Base-by-base conservation (phyloP, 2,797 vertebrate species). In the Meda fulgida region DNA sequence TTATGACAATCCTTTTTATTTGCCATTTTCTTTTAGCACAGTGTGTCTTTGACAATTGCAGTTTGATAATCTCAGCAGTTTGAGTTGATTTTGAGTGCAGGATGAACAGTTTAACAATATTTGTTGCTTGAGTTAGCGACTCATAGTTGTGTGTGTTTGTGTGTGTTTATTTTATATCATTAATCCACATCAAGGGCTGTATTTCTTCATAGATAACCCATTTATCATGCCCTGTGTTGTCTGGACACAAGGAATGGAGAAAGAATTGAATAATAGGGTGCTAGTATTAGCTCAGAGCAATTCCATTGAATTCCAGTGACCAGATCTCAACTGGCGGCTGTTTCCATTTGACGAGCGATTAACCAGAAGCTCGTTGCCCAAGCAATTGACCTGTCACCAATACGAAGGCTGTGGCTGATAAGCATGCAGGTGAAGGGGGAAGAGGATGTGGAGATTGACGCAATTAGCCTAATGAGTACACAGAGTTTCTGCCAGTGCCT, bases 401-500 rank as follows among this genome's bases (percentile, higher is more conserved):
- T 23, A 9, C 46, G 48, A 63, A 48, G 36, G 38, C 21, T 38
- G 38, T 71, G 58, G 65, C 48, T 58, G 69, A 81, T 82, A 81
- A 85, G 43, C 46, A 84, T 81, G 81, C 81, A 84, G 73, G 65
- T 87, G 84, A 85, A 85, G 83, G 70, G 38, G 85, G 43, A 38
- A 80, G 67, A 80, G 43, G 70, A 85, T 66, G 72, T 87, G 83
- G 83, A 91, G 88, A 91, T 88, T 90, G 84, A 78, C 67, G 87
- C 84, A 90, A 80, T 90, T 90, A 87, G 80, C 51, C 87, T 88
- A 90, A 91, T 87, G 81, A 89, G 80, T 87, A 79, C 85, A 91
- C 69, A 43, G 78, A 51, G 46, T 81, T 88, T 86, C 88, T 82
- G 81, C 81, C 85, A 31, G 34, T 80, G 55, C 63, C 70, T 65